A percentile compares a stretch with the other conserved stretches of the same genome.
Evolutionary conservation across 1,140 invertebrate genomes (phyloP).

Genomic region (Parapsyche elsis): DNA sequence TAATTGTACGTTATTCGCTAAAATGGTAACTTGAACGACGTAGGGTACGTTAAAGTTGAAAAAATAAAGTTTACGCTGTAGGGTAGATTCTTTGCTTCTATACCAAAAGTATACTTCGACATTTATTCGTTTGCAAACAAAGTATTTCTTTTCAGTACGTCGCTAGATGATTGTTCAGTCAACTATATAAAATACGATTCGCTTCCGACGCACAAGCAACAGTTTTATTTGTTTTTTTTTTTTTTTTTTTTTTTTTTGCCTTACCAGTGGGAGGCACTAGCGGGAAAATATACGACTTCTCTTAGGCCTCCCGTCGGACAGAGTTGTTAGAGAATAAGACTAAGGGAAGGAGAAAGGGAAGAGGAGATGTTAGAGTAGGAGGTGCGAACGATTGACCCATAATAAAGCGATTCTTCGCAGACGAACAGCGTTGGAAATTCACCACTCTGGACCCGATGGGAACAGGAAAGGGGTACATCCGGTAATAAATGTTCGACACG

Average conservation of each 20-base stretch:
- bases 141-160: too few relatives aligned
- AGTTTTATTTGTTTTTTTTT: slow-evolving; percentile 14
- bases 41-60: too few relatives aligned
- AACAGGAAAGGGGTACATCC: not conserved
- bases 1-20: too few relatives aligned
- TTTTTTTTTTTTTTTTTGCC: not conserved
- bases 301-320: not conserved
- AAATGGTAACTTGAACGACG: too few relatives aligned
- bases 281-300: slow-evolving; percentile 23
- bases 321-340: not conserved
- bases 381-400: slow-evolving; percentile 18
- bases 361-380: not conserved
- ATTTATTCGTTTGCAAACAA: too few relatives aligned
- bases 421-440: not conserved
- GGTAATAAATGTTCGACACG: slow-evolving; percentile 4
- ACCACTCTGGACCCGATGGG: not conserved
- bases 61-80: too few relatives aligned
- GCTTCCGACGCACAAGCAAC: not conserved
- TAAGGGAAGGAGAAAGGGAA: too few relatives aligned
- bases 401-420: not conserved
- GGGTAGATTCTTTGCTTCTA: too few relatives aligned
- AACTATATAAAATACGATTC: slow-evolving; percentile 9
- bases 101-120: too few relatives aligned
- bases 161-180: not conserved
- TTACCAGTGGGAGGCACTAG: not conserved